A percentile compares a stretch with the other conserved stretches of the same genome.
These are phyloP conservation scores for Felis chaus DNA, from an alignment of 2,113 vertebrate genomes.

Conservation along the genomic window DNA sequence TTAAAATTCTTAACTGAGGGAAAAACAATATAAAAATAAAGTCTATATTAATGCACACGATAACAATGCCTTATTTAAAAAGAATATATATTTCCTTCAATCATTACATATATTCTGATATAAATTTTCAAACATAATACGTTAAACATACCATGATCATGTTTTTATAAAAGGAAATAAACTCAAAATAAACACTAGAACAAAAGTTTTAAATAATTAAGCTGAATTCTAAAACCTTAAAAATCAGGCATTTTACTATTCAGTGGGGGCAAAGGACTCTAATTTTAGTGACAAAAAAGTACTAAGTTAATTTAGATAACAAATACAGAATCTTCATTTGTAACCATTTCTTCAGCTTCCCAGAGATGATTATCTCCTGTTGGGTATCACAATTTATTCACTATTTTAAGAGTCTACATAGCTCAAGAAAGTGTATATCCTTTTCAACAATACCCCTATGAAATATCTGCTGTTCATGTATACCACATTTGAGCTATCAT, in stretches of 20 bases:
- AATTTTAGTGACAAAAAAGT: not conserved
- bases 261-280: not conserved
- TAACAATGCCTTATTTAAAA: not conserved
- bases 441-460: not conserved
- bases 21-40: not conserved
- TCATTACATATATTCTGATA: not conserved
- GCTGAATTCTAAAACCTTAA: not conserved
- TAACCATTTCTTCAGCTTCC: not conserved
- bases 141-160: not conserved
- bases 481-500: not conserved
- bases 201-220: not conserved
- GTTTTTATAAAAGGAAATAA: not conserved
- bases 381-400: constrained; percentile 4
- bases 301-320: not conserved
- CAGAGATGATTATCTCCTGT: not conserved
- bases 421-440: not conserved
- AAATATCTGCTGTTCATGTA: not conserved
- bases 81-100: not conserved
- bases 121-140: not conserved
- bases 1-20: not conserved
- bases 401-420: not conserved
- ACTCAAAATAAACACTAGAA: not conserved
- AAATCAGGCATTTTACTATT: not conserved
- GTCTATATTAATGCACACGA: not conserved
- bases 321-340: not conserved